Conservation (phyloP, 2,888 invertebrate genomes). For the Eulithis prunata region DNA sequence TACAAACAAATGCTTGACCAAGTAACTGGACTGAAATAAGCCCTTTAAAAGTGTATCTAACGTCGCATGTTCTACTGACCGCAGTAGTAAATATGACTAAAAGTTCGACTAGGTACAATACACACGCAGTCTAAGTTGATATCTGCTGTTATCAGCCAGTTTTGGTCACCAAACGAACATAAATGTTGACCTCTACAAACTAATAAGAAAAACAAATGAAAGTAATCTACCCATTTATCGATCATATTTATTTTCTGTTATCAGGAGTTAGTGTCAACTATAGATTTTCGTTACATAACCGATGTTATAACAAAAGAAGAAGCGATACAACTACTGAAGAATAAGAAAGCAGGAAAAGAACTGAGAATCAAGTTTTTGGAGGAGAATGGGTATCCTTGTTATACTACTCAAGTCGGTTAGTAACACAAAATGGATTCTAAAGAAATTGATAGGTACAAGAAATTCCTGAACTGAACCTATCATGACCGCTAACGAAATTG, state of each 20-base stretch:
- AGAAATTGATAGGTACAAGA: no score
- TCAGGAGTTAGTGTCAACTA: slow-evolving; percentile 89
- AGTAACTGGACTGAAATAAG: no score
- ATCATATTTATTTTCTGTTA: slow-evolving; percentile 23
- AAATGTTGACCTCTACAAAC: slow-evolving; percentile 7
- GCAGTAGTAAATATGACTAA: no score
- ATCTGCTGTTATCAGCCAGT: no score
- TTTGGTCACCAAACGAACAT: no score
- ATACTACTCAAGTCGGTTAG: slow-evolving; percentile 93
- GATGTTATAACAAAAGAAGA: slow-evolving; percentile 93
- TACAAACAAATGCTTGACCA: no score
- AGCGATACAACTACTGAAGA: slow-evolving; percentile 88
- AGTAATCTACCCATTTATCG: slow-evolving; percentile 6
- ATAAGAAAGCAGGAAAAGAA: slow-evolving; percentile 83
- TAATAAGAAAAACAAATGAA: slow-evolving; percentile 1
- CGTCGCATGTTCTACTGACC: no score
- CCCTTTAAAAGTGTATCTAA: no score
- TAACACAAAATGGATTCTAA: neutral
- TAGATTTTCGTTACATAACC: slow-evolving; percentile 93
- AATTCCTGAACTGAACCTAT: no score
- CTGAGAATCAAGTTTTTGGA: slow-evolving; percentile 86
- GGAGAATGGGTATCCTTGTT: slow-evolving; percentile 90
- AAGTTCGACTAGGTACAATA: no score
- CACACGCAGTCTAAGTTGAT: no score
- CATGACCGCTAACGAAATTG: no score